Conservation (phyloP, 1,140 invertebrate genomes). For the Drosophila watanabei region DNA sequence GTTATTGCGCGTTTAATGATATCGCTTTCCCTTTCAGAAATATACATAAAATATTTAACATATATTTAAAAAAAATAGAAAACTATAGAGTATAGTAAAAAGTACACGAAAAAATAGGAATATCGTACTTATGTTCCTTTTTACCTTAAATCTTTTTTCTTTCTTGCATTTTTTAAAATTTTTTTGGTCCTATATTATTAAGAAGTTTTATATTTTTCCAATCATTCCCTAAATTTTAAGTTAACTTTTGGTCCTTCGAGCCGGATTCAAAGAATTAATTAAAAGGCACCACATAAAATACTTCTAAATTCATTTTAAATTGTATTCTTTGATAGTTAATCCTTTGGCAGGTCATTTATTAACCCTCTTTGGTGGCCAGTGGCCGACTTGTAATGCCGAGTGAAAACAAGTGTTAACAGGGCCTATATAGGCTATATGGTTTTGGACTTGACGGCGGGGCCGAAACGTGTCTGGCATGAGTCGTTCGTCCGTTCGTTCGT, state of each 20-base stretch:
- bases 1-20: not conserved
- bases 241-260: not conserved
- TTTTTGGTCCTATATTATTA: too few relatives aligned
- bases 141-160: too few relatives aligned
- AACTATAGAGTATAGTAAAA: not conserved
- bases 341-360: slow-evolving; percentile 9
- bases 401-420: slow-evolving; percentile 67
- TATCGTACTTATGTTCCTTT: too few relatives aligned
- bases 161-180: too few relatives aligned
- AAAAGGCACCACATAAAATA: not conserved
- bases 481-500: slow-evolving; percentile 23
- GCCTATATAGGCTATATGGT: slow-evolving; percentile 38
- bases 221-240: not conserved
- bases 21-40: too few relatives aligned
- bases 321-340: too few relatives aligned
- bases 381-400: slow-evolving; percentile 22
- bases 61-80: not conserved
- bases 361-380: slow-evolving; percentile 6
- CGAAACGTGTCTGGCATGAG: slow-evolving; percentile 75
- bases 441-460: slow-evolving; percentile 54
- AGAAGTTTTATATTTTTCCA: too few relatives aligned
- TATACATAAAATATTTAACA: not conserved
- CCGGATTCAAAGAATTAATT: not conserved
- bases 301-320: not conserved
- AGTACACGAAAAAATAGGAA: too few relatives aligned